A percentile compares a stretch with the other conserved stretches of the same genome.
These are phyloP conservation scores for Cephus nigrinus DNA, from an alignment of 2,888 invertebrate genomes.

Conservation along the genomic window DNA sequence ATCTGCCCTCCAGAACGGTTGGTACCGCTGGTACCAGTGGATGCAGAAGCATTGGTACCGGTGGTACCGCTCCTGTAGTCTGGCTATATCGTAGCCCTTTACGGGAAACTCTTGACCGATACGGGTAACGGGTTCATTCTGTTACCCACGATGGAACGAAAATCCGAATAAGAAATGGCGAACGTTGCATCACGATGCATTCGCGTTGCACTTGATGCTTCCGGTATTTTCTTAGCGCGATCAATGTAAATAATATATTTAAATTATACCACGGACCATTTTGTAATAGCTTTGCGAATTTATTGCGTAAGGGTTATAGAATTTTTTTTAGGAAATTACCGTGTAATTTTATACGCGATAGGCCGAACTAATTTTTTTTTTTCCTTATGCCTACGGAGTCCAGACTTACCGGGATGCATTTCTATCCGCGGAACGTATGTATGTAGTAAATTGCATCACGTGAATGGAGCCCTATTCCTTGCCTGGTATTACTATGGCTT, in stretches of 20 bases:
- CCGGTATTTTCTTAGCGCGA: not conserved
- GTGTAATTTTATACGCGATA: not conserved
- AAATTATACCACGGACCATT: not conserved
- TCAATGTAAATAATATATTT: not conserved
- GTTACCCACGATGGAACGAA: not conserved
- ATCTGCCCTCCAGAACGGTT: constrained; percentile 2
- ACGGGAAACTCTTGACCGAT: constrained; percentile 48
- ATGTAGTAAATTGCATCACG: constrained; percentile 24
- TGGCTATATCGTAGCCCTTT: constrained; percentile 42
- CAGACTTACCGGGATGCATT: not conserved
- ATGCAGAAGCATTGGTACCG: constrained; percentile 3
- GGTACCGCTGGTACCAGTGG: constrained; percentile 9
- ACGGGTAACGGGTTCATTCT: constrained; percentile 56
- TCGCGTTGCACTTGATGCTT: not conserved
- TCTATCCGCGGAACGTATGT: not conserved
- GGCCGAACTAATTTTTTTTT: not conserved
- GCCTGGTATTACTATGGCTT: constrained; percentile 20
- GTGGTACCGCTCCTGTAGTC: constrained; percentile 8
- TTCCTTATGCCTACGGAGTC: not conserved
- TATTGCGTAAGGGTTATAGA: not conserved
- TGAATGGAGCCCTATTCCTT: constrained; percentile 23
- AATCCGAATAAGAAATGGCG: not conserved
- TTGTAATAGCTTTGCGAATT: not conserved
- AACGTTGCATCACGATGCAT: not conserved
- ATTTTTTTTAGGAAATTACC: not conserved